Conservation (phyloP, 2,113 vertebrate genomes). For the Columbina picui region DNA sequence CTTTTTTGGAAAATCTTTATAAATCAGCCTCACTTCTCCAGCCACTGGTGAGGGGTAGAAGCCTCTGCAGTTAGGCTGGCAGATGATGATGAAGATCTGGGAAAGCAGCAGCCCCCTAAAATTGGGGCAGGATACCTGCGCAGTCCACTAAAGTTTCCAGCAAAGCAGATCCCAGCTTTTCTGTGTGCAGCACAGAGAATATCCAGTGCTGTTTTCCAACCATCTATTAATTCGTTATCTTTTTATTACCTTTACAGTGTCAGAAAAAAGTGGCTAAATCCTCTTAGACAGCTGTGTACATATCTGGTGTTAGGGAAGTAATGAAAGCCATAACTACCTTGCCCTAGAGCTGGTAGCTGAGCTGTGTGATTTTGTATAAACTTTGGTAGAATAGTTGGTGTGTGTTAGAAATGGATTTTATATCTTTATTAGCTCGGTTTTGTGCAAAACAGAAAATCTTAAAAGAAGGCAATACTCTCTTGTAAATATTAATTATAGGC, state of each 20-base stretch:
- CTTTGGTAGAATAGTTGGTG: not conserved
- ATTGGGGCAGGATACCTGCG: not conserved
- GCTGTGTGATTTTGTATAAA: not conserved
- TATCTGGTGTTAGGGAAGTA: not conserved
- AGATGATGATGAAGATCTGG: not conserved
- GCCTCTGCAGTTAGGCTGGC: not conserved
- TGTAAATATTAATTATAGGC: not conserved
- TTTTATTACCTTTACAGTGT: no score
- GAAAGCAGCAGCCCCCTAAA: not conserved
- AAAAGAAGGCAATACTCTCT: not conserved
- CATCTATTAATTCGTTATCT: not conserved
- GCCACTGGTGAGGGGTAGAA: not conserved
- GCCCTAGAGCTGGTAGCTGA: not conserved
- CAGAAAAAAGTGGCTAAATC: no score
- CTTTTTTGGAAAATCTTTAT: not conserved
- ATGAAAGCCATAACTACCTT: not conserved
- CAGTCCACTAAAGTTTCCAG: not conserved
- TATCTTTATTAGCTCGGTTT: not conserved
- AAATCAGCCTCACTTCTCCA: not conserved
- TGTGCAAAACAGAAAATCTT: not conserved
- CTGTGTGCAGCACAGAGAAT: no score
- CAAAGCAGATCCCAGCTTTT: not conserved
- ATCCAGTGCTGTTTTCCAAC: not conserved
- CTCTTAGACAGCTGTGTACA: not conserved
- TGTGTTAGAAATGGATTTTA: not conserved